Evolutionary conservation across 2,888 invertebrate genomes (phyloP), one percentile per base, ranked within the genome.

Genomic region (Drosophila melanosoma): DNA sequence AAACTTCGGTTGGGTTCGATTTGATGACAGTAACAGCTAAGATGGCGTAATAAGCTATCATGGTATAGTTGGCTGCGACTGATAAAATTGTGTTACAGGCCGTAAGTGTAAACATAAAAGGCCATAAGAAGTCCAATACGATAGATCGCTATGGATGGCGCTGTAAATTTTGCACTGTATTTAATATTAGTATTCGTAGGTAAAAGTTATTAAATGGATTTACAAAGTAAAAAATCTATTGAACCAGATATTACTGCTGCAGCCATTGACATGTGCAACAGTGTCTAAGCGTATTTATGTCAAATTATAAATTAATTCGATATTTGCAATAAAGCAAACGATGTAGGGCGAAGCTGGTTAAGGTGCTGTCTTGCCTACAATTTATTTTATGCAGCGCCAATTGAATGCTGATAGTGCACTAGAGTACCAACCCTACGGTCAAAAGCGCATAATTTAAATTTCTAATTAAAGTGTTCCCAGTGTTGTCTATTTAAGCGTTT

Each of bases 281-380:
- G 82, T 65, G 82, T 74, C 79, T 79, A 76, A 67, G 66, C 69
- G 80, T 89, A 84, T 84, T 87, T 89, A 87, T 84, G 82, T 85
- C 82, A 84, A 89, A 87, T 89, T 87, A 87, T 89, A 87, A 89
- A 87, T 89, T 89, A 89, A 87, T 87, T 87, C 76, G 80, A 61
- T 11, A 76, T 84, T 82, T 78, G 78, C 79, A 65, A 80, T 73
- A 79, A 67, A 75, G 71, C 76, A 75, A 79, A 79, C 74, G 81
- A 76, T 74, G 81, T 77, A 42, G 29, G 49, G 65, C 40, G 17
- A 12, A 59, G 29, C 49, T 42, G 32, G 35, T 1, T 42, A 29
- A 40, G 26, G 53, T 38, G 59, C 38, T 49, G 15, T 42, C 65
- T 33, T 51, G 67, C 53, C 65, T 83, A 86, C 87, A 89, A 87